Evolutionary conservation across 2,797 vertebrate species (phyloP), one percentile per base, ranked within the genome.

Genomic region (Ibycter americanus): DNA sequence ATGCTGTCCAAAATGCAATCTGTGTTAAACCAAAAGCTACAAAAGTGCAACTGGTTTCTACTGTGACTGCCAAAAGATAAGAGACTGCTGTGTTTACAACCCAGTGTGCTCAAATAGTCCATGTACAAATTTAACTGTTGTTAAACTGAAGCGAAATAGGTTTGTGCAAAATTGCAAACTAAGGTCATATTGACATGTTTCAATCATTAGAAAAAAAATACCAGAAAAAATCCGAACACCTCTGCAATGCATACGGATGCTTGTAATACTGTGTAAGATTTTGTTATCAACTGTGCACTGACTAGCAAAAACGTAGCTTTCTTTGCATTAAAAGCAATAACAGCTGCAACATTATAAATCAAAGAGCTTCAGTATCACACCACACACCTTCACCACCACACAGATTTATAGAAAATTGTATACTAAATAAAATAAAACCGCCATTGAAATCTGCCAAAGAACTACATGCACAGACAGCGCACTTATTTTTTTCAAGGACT

Each of bases 11-110:
- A 70, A 91, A 84, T 3, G 25, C 10, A 54, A 81, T 44, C 65
- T 76, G 4, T 38, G n/a, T 59, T 83, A 70, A 88, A 87, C 42
- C 78, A 78, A 87, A 77, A 76, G 59, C 47, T 96, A 49, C 68
- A 84, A 32, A 84, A 91, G 59, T n/a, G 20, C 52, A 87, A 61
- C 46, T 46, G 29, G 42, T 87, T 83, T 87, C 63, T 54, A 31
- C 9, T 0, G 0, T 26, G 13, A 32, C 11, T 47, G n/a, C 20
- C 51, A 67, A 74, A 74, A 83, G 62, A 59, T 8, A 67, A 82
- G 63, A 70, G 47, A 82, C 4, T 38, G 6, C 23, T 46, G 11
- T 15, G 0, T 84, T 93, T 77, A 63, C 34, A 70, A 29, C 8
- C 4, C 36, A 38, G 13, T 9, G 34, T 36, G 27, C 18, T 82